Evolutionary conservation across 2,113 vertebrate species (phyloP), one percentile per base, ranked within the genome.

Genomic region (Proteles cristata): DNA sequence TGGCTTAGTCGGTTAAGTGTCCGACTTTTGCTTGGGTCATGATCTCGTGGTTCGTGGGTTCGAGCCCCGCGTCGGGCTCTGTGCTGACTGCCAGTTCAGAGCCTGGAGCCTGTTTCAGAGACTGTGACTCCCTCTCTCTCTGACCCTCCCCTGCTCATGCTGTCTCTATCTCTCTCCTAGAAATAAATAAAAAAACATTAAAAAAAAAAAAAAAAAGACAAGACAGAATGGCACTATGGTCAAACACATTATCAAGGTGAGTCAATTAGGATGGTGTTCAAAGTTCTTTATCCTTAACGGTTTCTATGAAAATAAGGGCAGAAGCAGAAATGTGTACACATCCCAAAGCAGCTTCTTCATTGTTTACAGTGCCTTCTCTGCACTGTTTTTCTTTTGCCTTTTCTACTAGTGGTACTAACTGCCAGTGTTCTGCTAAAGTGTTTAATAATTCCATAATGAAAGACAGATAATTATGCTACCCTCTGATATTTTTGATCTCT

Each of bases 381-480:
- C 99, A 96, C 99, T 99, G 99, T 98, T 99, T 99, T 99, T 99
- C 99, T 98, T 99, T 99, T 0, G 99, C 99, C 99, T 99, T 99
- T 98, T 99, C 99, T 98, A 99, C 99, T 98, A 99, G 98, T 71
- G 99, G 99, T 98, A 99, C 99, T 98, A 99, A 98, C 97, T 99
- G 99, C 96, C 99, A 99, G 96, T 99, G 99, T 98, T 99, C 99
- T 95, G 99, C 99, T 99, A 99, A 98, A 0, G 99, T 99, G 98
- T 99, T 99, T 99, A 99, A 98, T 87, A 99, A 98, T 98, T 99
- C 99, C 99, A 99, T 99, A 96, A 99, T 99, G 97, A 99, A 99
- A 91, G 99, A 99, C 90, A 99, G 98, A 97, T 99, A 99, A 98
- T 99, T 99, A 98, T 99, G 99, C 98, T 99, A 99, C 98, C 99